These are phyloP conservation scores for Schizopygopsis pylzovi DNA, from an alignment of 2,797 vertebrate genomes.

Conservation along the genomic window DNA sequence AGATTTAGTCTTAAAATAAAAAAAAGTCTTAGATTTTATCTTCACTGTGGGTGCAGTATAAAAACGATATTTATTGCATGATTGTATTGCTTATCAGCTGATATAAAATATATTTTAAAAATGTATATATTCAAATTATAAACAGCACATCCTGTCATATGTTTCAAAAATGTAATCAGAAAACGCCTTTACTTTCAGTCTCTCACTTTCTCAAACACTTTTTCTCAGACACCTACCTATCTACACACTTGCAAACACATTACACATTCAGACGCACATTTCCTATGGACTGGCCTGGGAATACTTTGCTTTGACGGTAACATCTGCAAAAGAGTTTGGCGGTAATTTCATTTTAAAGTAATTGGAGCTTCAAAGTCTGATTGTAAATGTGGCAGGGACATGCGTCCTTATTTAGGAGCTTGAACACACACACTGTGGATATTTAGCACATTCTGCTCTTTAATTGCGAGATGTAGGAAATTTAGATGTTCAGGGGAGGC, in stretches of 20 bases:
- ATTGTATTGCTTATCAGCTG: not conserved
- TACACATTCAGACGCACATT: slow-evolving; percentile 29
- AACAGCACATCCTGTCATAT: not conserved
- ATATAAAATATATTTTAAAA: not conserved
- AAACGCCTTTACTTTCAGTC: not conserved
- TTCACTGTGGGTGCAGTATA: not conserved
- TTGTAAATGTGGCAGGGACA: slow-evolving; percentile 22
- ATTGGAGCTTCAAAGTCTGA: slow-evolving; percentile 47
- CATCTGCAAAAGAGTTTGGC: slow-evolving; percentile 59
- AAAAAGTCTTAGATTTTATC: not conserved
- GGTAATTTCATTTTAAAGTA: slow-evolving; percentile 40
- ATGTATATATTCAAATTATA: not conserved
- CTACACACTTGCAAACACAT: slow-evolving; percentile 4
- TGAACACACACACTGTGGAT: not conserved
- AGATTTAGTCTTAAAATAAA: not conserved
- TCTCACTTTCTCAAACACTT: not conserved
- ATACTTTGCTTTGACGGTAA: slow-evolving; percentile 38
- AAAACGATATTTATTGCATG: not conserved
- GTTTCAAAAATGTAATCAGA: not conserved
- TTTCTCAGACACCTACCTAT: not conserved
- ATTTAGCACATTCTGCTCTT: slow-evolving; percentile 17
- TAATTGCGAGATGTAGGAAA: slow-evolving; percentile 40
- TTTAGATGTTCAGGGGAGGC: slow-evolving; percentile 35
- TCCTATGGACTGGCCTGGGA: slow-evolving; percentile 52
- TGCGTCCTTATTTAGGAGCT: not conserved